Percentiles rank a stretch among this genome's conserved stretches.
Evolutionary conservation across 2,113 vertebrate species (phyloP).

Genomic region (Tautogolabrus adspersus): DNA sequence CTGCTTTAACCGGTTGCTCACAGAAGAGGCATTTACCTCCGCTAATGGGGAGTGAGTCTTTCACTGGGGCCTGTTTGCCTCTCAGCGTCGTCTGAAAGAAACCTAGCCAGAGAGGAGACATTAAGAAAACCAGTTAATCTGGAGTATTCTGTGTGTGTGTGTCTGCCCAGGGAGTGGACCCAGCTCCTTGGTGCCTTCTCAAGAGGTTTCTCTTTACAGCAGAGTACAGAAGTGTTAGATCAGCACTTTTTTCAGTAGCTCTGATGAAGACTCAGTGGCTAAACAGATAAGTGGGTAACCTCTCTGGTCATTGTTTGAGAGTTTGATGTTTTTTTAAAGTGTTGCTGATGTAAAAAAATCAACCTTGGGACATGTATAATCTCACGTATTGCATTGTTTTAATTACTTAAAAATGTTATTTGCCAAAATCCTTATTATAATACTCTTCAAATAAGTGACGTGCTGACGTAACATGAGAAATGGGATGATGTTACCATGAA

Average conservation of each 20-base stretch:
- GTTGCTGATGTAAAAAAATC: slow-evolving; percentile 16
- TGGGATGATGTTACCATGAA: too few species aligned
- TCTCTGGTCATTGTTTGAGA: slow-evolving; percentile 33
- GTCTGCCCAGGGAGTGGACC: slow-evolving; percentile 57
- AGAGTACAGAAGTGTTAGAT: slow-evolving; percentile 63
- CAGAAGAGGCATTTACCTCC: slow-evolving; percentile 82
- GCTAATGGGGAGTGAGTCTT: slow-evolving; percentile 78
- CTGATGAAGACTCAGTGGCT: slow-evolving; percentile 58
- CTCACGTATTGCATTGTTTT: too few species aligned
- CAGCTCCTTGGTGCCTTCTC: slow-evolving; percentile 71
- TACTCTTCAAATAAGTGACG: too few species aligned
- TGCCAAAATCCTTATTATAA: too few species aligned
- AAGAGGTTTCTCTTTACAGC: slow-evolving; percentile 68
- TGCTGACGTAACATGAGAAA: too few species aligned
- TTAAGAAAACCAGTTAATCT: slow-evolving; percentile 80
- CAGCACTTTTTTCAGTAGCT: slow-evolving; percentile 72
- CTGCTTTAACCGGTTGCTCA: slow-evolving; percentile 75
- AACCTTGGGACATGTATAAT: background rate
- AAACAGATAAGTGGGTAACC: slow-evolving; percentile 58
- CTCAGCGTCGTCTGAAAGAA: slow-evolving; percentile 73
- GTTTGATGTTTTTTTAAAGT: slow-evolving; percentile 23
- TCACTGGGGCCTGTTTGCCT: slow-evolving; percentile 69
- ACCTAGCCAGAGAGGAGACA: slow-evolving; percentile 73
- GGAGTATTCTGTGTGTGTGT: slow-evolving; percentile 64
- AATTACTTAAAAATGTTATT: too few species aligned